Base-by-base conservation (phyloP, 2,113 vertebrate genomes). In the Cichladusa arquata region DNA sequence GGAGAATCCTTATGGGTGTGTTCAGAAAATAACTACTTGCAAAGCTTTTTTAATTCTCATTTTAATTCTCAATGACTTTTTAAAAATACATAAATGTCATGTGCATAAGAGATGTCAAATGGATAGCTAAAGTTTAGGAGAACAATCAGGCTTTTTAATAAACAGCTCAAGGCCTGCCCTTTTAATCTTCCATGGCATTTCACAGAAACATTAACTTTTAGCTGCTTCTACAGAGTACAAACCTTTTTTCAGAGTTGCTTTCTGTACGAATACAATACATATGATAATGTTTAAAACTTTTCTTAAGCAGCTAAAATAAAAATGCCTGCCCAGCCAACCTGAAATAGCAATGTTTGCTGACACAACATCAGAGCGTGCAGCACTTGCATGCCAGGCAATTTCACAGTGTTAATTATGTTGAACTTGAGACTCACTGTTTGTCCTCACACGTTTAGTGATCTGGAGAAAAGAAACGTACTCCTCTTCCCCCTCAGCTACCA, bases 351-450 rank as follows among this genome's bases (percentile, higher is more conserved):
- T 25, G 14, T 14, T 87, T 65, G 16, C 14, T 12, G 50, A 44
- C 25, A 5, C 23, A 14, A 24, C 40, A 8, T 29, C 17, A 12
- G 45, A 64, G 34, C 0, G 0, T 64, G 47, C 33, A 77, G 42
- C 56, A 42, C 7, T 36, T 28, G 11, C 16, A 19, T 14, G 15
- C 66, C 36, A 57, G 26, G n/a, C 12, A 80, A 12, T 50, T 42
- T 81, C n/a, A 45, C 11, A 26, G 14, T 6, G 1, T 58, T n/a
- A 76, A 17, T 6, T 15, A 1, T 5, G 8, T 1, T 58, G 53
- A 67, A 20, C 33, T 79, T 54, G 34, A 53, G 23, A 71, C 13
- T 8, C 6, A 6, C n/a, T 26, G 14, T 45, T 80, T 36, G 3
- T 62, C 45, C 34, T 69, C 48, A n/a, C 3, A 4, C 0, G 0